Evolutionary conservation across 2,888 invertebrate species (phyloP).

Genomic region (Hydrotaea cyrtoneurina): DNA sequence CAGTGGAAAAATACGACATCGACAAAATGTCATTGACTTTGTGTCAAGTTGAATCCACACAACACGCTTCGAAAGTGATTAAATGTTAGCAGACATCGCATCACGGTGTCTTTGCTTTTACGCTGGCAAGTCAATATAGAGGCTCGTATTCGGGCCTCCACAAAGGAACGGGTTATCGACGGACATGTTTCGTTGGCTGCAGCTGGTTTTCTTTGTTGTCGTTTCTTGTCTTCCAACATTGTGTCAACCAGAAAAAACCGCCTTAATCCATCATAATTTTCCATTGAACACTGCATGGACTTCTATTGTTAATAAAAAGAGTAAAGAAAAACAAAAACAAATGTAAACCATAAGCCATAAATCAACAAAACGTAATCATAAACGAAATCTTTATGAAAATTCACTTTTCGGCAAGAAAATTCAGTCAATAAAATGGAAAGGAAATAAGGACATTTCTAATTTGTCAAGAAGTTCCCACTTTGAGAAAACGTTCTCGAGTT

Average conservation of each 20-base stretch:
- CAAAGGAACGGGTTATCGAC: background rate
- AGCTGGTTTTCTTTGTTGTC: background rate
- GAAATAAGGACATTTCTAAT: too few relatives aligned
- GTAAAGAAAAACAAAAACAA: conserved; percentile 4
- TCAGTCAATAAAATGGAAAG: too few relatives aligned
- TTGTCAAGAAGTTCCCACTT: too few relatives aligned
- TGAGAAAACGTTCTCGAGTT: too few relatives aligned
- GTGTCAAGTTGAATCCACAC: background rate
- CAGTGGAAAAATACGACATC: conserved; percentile 11
- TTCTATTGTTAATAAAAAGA: conserved; percentile 33
- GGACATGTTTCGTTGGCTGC: background rate
- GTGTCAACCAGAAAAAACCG: conserved; percentile 48
- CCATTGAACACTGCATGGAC: conserved; percentile 32
- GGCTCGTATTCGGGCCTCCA: background rate
- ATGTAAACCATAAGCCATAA: background rate
- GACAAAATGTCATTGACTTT: conserved; percentile 29
- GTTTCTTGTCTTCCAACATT: conserved; percentile 17
- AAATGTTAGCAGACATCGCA: background rate
- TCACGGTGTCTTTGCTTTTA: too few relatives aligned
- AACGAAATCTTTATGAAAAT: too few relatives aligned
- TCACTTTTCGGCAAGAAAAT: too few relatives aligned
- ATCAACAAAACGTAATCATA: background rate
- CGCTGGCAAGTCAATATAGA: background rate
- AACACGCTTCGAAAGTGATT: background rate
- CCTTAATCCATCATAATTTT: conserved; percentile 52